Percentiles rank a stretch among this genome's conserved stretches.
These are phyloP conservation scores for Hemicentrotus pulcherrimus DNA, from an alignment of 35 echinoderm and acorn worm species.

Conservation along the genomic window DNA sequence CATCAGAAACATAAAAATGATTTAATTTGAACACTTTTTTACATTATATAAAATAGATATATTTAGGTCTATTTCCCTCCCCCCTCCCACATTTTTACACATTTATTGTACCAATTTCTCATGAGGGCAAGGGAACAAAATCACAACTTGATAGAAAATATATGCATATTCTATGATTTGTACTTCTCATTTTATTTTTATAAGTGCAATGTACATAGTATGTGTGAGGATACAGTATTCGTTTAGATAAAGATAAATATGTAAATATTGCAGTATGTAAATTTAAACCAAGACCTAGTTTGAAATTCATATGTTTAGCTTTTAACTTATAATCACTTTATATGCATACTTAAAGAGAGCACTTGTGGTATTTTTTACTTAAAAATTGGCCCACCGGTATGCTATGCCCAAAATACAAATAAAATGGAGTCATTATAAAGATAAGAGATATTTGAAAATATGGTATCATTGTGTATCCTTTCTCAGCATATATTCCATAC, in stretches of 20 bases:
- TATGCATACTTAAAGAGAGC: not conserved
- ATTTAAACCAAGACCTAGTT: not conserved
- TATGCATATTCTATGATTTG: too few relatives aligned
- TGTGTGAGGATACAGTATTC: not conserved
- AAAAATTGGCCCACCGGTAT: too few relatives aligned
- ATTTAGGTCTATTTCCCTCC: too few relatives aligned
- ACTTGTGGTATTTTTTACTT: not conserved
- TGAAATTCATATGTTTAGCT: not conserved
- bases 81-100: too few relatives aligned
- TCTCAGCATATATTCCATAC: too few relatives aligned
- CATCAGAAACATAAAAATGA: too few relatives aligned
- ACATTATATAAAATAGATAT: too few relatives aligned
- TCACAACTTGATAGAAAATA: not conserved
- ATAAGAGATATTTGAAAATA: too few relatives aligned
- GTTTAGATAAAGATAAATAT: not conserved
- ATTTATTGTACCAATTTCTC: not conserved
- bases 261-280: conserved; percentile 15
- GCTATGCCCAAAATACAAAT: too few relatives aligned
- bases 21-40: too few relatives aligned
- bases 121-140: not conserved
- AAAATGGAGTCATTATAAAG: too few relatives aligned
- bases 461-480: too few relatives aligned
- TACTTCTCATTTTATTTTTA: not conserved
- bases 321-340: not conserved
- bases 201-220: not conserved